Percentiles rank a stretch among this genome's conserved stretches.
phyloP scores from a whole-genome alignment of 2,113 vertebrate species.

The Chionodraco myersi region DNA sequence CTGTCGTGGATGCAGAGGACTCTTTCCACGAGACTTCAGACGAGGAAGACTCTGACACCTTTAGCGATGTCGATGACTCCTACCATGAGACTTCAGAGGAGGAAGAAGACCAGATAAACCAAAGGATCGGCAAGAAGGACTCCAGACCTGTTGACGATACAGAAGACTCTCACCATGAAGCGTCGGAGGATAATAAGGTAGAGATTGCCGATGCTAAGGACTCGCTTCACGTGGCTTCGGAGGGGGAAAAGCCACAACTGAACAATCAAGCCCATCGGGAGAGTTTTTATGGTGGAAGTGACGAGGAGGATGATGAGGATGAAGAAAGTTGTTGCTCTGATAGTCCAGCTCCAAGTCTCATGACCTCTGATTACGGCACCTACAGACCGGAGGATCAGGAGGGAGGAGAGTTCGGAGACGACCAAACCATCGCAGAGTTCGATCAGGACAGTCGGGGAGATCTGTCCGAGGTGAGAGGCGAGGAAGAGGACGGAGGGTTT shows the following conservation, averaged over 20 bases:
- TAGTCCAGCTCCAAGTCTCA: slow-evolving; percentile 67
- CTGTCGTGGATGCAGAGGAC: too few relatives aligned
- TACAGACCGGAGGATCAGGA: slow-evolving; percentile 70
- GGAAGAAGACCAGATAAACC: slow-evolving; percentile 38
- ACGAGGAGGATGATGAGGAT: background rate
- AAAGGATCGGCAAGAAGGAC: background rate
- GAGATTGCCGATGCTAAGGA: background rate
- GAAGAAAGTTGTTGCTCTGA: slow-evolving; percentile 14
- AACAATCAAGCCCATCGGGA: background rate
- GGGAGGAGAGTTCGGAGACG: slow-evolving; percentile 56
- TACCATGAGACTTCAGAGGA: slow-evolving; percentile 16
- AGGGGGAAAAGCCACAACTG: slow-evolving; percentile 8
- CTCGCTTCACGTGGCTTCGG: background rate
- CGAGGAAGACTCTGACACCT: too few relatives aligned
- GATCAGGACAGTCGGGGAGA: slow-evolving; percentile 63
- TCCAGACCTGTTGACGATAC: slow-evolving; percentile 1
- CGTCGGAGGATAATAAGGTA: slow-evolving; percentile 18
- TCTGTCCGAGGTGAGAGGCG: slow-evolving; percentile 51
- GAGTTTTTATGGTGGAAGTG: background rate
- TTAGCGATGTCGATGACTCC: too few relatives aligned
- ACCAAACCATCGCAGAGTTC: slow-evolving; percentile 60
- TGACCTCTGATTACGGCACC: slow-evolving; percentile 81
- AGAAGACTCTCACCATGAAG: background rate
- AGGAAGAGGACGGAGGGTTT: slow-evolving; percentile 46
- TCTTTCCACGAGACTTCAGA: too few relatives aligned